Evolutionary conservation across 2,113 vertebrate genomes (phyloP).

Genomic region (Lophochroa leadbeateri): DNA sequence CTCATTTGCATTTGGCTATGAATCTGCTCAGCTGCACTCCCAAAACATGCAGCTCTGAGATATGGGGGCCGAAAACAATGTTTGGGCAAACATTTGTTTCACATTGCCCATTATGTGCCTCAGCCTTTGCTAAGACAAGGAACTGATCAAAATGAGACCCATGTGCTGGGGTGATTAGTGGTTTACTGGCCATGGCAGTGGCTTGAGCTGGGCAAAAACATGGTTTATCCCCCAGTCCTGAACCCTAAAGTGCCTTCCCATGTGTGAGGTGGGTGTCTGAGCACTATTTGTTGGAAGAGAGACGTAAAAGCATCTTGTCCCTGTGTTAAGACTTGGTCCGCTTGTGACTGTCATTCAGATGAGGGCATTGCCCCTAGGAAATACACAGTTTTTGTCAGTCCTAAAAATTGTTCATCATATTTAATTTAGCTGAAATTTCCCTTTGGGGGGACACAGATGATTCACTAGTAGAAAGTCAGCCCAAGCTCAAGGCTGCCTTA

Average conservation of each 20-base stretch:
- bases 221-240: background rate
- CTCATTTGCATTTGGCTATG: background rate
- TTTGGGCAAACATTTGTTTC: background rate
- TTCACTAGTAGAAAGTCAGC: constrained; percentile 3
- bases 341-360: background rate
- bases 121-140: background rate
- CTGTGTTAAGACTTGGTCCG: background rate
- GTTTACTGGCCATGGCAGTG: background rate
- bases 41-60: background rate
- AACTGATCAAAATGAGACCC: background rate
- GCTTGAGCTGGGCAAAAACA: background rate
- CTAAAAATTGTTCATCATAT: constrained; percentile 20
- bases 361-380: background rate
- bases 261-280: background rate
- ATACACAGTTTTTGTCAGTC: background rate
- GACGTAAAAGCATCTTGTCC: background rate
- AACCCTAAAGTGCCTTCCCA: background rate
- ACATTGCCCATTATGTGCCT: rapidly evolving
- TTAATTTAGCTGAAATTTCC: constrained; percentile 2
- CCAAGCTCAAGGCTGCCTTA: background rate
- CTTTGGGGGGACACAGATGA: background rate
- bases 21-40: background rate
- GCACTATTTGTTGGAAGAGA: background rate
- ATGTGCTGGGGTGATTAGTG: background rate
- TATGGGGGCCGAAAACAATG: background rate